phyloP scores from a whole-genome alignment of 2,113 vertebrate genomes.

The Baryphthengus martii region DNA sequence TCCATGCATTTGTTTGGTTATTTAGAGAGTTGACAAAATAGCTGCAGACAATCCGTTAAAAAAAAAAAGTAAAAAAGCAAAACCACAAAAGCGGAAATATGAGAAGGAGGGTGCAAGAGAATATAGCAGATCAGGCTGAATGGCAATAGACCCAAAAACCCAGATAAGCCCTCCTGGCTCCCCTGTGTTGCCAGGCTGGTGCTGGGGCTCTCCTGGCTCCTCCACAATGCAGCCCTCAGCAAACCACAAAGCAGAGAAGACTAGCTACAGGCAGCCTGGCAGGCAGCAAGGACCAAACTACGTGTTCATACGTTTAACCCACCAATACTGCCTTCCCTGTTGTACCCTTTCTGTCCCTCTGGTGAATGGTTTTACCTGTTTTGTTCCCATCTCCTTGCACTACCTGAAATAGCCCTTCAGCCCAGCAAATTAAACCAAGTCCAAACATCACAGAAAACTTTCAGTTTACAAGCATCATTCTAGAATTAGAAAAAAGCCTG shows the following conservation, averaged over 20 bases:
- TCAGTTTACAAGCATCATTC: neutral
- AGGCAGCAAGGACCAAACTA: neutral
- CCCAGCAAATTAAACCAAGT: neutral
- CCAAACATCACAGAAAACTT: neutral
- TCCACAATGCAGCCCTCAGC: rapidly evolving
- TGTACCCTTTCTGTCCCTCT: neutral
- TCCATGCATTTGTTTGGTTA: neutral
- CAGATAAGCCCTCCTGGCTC: neutral
- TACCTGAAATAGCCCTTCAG: neutral
- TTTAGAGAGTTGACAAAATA: neutral
- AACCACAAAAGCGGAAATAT: neutral
- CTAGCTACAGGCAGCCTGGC: neutral
- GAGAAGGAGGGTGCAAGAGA: neutral
- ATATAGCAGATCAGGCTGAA: neutral
- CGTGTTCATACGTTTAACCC: neutral
- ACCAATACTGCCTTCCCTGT: neutral
- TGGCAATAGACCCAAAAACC: neutral
- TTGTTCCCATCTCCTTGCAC: neutral
- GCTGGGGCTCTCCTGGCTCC: neutral
- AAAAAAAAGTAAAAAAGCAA: neutral
- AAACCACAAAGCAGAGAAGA: neutral
- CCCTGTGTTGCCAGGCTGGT: neutral
- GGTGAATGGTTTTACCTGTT: neutral
- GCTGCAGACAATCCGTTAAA: neutral
- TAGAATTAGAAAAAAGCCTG: neutral